Conservation (phyloP, 2,113 vertebrate species). For the Geothlypis trichas region DNA sequence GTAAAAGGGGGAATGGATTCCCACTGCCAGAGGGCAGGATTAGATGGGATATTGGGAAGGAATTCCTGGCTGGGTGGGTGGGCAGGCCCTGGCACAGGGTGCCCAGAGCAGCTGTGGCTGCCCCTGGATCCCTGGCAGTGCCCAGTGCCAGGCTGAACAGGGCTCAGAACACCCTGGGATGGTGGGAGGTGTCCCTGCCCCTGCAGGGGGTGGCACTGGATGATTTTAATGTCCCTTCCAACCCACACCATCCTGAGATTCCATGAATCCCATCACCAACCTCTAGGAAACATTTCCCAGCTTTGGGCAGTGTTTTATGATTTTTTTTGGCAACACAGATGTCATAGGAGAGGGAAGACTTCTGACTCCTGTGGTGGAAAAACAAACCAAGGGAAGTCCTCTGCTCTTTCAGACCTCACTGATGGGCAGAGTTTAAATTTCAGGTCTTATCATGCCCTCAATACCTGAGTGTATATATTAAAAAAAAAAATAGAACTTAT, state of each 20-base stretch:
- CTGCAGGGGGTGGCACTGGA: no score
- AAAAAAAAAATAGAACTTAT: neutral
- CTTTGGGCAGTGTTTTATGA: neutral
- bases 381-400: neutral
- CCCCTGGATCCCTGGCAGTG: neutral
- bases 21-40: fast-evolving
- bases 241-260: neutral
- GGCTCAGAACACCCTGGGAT: fast-evolving
- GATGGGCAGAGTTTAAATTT: neutral
- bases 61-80: neutral
- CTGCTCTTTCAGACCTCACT: neutral
- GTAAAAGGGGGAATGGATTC: neutral
- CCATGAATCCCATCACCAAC: neutral
- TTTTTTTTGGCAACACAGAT: neutral
- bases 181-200: fast-evolving
- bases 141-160: fast-evolving
- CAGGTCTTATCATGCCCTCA: fast-evolving
- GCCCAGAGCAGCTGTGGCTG: neutral
- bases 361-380: neutral
- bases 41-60: neutral
- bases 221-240: neutral
- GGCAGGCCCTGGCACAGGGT: neutral
- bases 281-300: neutral
- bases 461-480: no score
- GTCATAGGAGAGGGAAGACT: neutral